Percentiles rank a stretch among this genome's conserved stretches.
Conservation (phyloP, 2,888 invertebrate genomes). For the Ischnura elegans region DNA sequence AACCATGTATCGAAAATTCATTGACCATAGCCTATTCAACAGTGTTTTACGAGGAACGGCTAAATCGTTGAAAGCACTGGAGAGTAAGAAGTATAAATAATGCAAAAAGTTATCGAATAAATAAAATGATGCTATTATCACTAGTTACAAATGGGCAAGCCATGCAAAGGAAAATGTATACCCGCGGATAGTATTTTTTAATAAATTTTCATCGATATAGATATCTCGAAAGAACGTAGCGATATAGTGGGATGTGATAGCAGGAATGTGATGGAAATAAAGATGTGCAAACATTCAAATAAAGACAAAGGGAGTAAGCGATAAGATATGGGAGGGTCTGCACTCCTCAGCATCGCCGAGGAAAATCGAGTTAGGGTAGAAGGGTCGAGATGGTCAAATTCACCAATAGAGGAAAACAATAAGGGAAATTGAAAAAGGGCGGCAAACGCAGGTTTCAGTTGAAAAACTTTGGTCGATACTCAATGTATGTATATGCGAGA, state of each 20-base stretch:
- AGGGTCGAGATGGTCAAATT: background rate
- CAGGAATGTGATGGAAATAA: background rate
- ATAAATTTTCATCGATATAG: background rate
- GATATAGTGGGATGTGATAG: too few relatives aligned
- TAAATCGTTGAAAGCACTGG: too few relatives aligned
- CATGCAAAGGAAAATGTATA: too few relatives aligned
- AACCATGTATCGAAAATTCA: too few relatives aligned
- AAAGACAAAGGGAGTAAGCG: background rate
- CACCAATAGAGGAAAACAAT: background rate
- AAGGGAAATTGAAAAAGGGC: background rate
- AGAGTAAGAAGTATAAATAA: too few relatives aligned
- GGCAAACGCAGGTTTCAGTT: background rate
- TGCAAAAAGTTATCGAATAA: too few relatives aligned
- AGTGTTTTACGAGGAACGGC: too few relatives aligned
- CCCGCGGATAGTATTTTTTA: background rate
- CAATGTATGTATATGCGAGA: too few relatives aligned
- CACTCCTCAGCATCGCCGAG: background rate
- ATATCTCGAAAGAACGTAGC: background rate
- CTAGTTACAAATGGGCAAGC: too few relatives aligned
- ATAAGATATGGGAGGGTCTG: background rate
- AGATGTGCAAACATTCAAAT: background rate
- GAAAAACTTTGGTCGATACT: background rate
- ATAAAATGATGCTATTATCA: too few relatives aligned
- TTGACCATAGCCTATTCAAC: too few relatives aligned
- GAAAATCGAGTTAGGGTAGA: background rate